A percentile compares a stretch with the other conserved stretches of the same genome.
phyloP scores from a whole-genome alignment of 1,140 invertebrate genomes.

The Macrobrachium nipponense region DNA sequence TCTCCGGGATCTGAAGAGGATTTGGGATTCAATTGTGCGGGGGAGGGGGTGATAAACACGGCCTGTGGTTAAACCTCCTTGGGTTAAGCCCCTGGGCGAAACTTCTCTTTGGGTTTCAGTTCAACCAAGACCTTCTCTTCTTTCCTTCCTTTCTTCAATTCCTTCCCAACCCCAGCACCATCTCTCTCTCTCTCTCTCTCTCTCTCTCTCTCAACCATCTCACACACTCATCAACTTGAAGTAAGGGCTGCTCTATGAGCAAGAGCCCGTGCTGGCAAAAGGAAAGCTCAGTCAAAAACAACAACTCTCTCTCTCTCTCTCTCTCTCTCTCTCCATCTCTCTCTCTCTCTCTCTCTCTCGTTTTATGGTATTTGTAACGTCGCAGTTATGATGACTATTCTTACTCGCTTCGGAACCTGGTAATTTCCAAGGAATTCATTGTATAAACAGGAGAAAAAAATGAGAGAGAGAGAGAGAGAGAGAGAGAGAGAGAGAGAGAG shows the following conservation, averaged over 20 bases:
- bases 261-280: too few species aligned
- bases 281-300: too few species aligned
- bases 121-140: neutral
- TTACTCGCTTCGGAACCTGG: too few species aligned
- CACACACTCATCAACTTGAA: neutral
- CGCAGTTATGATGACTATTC: neutral
- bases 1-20: too few species aligned
- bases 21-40: too few species aligned
- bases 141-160: neutral
- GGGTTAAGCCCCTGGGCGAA: neutral
- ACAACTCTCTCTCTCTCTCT: neutral
- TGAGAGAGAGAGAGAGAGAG: too few species aligned
- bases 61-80: neutral
- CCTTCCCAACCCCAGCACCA: neutral
- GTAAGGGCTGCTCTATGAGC: too few species aligned
- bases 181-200: neutral
- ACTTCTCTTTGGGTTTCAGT: neutral
- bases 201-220: conserved; percentile 5
- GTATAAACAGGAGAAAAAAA: too few species aligned
- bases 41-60: too few species aligned
- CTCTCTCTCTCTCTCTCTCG: neutral
- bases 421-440: too few species aligned
- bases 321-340: neutral
- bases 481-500: too few species aligned
- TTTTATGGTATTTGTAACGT: neutral